These are phyloP conservation scores for Brachionus rotundiformis DNA, from an alignment of 1,140 invertebrate genomes.

Conservation along the genomic window DNA sequence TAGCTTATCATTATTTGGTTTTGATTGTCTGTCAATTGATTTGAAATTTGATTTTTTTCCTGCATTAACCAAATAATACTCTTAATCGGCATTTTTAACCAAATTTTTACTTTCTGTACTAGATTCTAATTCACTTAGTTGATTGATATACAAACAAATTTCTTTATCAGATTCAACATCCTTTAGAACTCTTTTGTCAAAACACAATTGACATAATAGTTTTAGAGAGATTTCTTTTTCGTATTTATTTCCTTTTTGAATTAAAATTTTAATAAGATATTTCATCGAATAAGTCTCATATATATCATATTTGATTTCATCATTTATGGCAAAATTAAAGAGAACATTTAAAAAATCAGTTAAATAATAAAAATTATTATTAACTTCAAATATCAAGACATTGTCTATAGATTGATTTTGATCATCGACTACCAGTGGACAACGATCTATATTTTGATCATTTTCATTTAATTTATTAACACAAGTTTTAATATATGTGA, in stretches of 20 bases:
- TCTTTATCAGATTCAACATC: constrained; percentile 7
- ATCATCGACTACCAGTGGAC: neutral
- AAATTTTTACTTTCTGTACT: neutral
- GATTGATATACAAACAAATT: neutral
- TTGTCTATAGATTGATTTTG: neutral
- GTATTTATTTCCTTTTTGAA: constrained; percentile 14
- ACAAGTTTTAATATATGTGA: neutral
- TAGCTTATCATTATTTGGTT: constrained; percentile 43
- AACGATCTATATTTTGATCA: neutral
- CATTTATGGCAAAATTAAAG: constrained; percentile 27
- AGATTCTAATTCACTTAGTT: neutral
- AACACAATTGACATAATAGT: constrained; percentile 43
- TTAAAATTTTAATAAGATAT: neutral
- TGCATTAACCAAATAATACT: constrained; percentile 26
- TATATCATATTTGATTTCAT: constrained; percentile 24
- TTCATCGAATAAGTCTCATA: constrained; percentile 17
- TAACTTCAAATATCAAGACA: neutral
- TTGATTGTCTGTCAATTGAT: neutral
- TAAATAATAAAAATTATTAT: constrained; percentile 26
- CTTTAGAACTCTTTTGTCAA: neutral
- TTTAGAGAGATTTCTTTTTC: constrained; percentile 11
- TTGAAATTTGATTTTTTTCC: neutral
- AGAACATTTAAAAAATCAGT: constrained; percentile 41
- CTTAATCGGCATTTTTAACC: constrained; percentile 11
- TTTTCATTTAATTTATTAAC: constrained; percentile 32